Evolutionary conservation across 2,797 vertebrate species (phyloP).

Genomic region (Alcedo quadribrachys): DNA sequence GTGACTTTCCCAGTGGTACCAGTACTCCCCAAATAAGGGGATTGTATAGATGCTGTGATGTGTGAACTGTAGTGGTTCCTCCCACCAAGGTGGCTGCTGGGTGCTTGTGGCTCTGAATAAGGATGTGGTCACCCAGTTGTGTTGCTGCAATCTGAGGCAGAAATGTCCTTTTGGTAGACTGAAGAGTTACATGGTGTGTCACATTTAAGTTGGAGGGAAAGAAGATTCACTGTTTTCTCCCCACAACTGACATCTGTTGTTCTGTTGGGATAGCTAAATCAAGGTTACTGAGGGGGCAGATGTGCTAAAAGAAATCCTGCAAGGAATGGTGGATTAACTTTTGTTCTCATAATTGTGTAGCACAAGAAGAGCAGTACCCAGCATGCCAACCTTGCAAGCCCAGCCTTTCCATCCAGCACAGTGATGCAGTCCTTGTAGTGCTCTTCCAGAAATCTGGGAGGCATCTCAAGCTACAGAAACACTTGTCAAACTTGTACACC

Average conservation of each 20-base stretch:
- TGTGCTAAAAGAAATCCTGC: background rate
- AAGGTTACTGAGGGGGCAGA: background rate
- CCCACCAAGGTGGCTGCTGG: background rate
- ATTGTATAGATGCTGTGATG: too few relatives aligned
- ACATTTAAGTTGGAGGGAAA: background rate
- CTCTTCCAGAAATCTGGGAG: background rate
- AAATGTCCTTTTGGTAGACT: background rate
- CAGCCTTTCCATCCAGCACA: background rate
- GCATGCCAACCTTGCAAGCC: background rate
- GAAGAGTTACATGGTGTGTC: rapidly evolving
- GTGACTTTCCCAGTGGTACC: background rate
- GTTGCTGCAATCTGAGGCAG: background rate
- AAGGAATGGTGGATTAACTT: background rate
- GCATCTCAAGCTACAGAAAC: background rate
- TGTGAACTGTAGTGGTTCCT: background rate
- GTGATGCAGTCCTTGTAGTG: too few relatives aligned
- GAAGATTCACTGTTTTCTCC: background rate
- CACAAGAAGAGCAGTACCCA: background rate
- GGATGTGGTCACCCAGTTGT: rapidly evolving
- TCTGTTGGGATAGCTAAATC: too few relatives aligned
- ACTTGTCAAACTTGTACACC: background rate
- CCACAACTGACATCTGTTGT: background rate
- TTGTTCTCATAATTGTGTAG: background rate
- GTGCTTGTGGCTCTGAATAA: background rate
- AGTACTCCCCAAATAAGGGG: too few relatives aligned